Evolutionary conservation across 2,888 invertebrate genomes (phyloP).

Genomic region (Leucania comma): DNA sequence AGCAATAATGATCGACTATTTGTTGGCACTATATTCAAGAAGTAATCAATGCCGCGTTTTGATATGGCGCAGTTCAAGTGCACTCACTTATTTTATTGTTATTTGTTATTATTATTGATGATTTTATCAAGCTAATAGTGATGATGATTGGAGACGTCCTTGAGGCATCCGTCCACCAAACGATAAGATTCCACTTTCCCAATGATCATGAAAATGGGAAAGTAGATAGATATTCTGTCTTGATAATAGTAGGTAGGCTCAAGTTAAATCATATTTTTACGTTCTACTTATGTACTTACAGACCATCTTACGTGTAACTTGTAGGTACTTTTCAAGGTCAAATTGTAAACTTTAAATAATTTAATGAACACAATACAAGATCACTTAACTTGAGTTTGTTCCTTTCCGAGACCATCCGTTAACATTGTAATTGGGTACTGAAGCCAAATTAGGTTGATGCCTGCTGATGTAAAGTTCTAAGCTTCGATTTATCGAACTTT

Average conservation of each 20-base stretch:
- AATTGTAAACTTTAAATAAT: background rate
- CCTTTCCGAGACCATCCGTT: background rate
- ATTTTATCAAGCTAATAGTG: constrained; percentile 28
- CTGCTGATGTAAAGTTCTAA: background rate
- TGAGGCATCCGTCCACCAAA: constrained; percentile 9
- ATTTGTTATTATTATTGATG: constrained; percentile 26
- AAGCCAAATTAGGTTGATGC: background rate
- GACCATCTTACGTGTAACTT: background rate
- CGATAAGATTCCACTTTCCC: background rate
- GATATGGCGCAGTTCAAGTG: background rate
- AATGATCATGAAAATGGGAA: background rate
- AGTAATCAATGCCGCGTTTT: constrained; percentile 37
- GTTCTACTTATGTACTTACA: background rate
- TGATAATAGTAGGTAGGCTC: background rate
- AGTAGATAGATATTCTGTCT: background rate
- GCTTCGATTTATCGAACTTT: background rate
- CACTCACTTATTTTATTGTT: constrained; percentile 18
- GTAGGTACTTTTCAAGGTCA: background rate
- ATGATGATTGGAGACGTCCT: constrained; percentile 22
- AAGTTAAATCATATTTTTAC: no score
- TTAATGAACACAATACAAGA: background rate
- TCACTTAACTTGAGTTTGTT: background rate
- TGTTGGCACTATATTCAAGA: constrained; percentile 3
- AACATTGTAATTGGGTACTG: background rate
- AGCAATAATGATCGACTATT: constrained; percentile 11